Conservation (phyloP, 1,140 invertebrate genomes). For the Gonioctena quinquepunctata region DNA sequence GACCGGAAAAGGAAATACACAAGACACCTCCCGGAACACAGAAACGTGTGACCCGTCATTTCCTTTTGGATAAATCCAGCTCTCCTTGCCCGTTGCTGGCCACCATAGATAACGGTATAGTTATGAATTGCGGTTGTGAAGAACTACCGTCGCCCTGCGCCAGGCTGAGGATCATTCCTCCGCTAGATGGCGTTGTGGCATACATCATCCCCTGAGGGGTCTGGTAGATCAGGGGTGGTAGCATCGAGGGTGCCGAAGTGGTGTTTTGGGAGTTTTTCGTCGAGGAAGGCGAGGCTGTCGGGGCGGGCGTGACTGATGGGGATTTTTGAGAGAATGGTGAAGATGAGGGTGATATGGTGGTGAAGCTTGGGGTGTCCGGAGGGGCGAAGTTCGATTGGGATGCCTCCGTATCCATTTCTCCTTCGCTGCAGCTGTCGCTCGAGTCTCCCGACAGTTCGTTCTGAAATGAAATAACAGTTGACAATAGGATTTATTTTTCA, state of each 20-base stretch:
- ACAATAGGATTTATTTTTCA: too few relatives aligned
- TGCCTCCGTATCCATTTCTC: slow-evolving; percentile 41
- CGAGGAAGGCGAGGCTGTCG: slow-evolving; percentile 17
- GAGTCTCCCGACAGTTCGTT: slow-evolving; percentile 51
- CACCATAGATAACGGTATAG: slow-evolving; percentile 65
- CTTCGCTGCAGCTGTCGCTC: slow-evolving; percentile 50
- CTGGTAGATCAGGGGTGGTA: slow-evolving; percentile 52
- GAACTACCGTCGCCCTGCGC: slow-evolving; percentile 44
- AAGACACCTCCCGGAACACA: background rate
- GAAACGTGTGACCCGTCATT: slow-evolving; percentile 35
- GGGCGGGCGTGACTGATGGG: background rate
- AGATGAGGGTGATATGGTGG: slow-evolving; percentile 29
- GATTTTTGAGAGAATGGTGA: slow-evolving; percentile 24
- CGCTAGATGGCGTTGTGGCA: slow-evolving; percentile 50
- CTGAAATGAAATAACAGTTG: slow-evolving; percentile 39
- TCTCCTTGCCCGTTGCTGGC: slow-evolving; percentile 56
- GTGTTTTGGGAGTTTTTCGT: slow-evolving; percentile 14
- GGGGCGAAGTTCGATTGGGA: slow-evolving; percentile 30
- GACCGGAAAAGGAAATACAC: slow-evolving; percentile 4
- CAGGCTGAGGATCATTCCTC: slow-evolving; percentile 53
- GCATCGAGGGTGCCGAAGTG: slow-evolving; percentile 27
- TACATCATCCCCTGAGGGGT: slow-evolving; percentile 55
- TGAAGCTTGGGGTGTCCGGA: slow-evolving; percentile 32
- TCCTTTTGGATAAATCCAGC: slow-evolving; percentile 56
- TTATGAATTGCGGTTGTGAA: slow-evolving; percentile 62